Base-by-base conservation (phyloP, 2,797 vertebrate genomes). In the Lacerta viridis region DNA sequence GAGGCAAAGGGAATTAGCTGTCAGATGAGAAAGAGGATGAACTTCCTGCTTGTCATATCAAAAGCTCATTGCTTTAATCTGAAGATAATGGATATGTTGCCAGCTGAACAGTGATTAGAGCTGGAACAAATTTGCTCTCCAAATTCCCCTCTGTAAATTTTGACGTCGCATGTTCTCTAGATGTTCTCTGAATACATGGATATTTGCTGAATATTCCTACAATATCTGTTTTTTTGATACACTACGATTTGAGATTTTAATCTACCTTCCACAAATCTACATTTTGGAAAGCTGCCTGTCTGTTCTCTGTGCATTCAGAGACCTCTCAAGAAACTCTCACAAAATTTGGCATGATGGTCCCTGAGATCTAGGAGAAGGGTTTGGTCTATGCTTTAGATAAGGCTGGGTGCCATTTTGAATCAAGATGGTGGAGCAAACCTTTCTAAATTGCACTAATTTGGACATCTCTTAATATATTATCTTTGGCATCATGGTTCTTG, bases 21-120 rank as follows among this genome's bases (percentile, higher is more conserved):
- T 95, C 95, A 95, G 82, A 91, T 92, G 90, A 95, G 92, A 95
- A 95, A 94, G 89, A 94, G 85, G 88, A 93, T 91, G 92, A 94
- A 96, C 88, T 94, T 77, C 86, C 80, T 92, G 27, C 93, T 93
- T 96, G 93, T 95, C 94, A 90, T 93, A 94, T 95, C 93, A 94
- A 95, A 96, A 95, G 84, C 87, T 94, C 94, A 94, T 94, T 92
- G 85, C 91, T 93, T 96, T 95, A 94, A 94, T 95, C 89, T 95
- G 87, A 91, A 95, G 90, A 93, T 94, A 95, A 95, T 92, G 77
- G 89, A 87, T 84, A 92, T 66, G 92, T 93, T 90, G 64, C 41
- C 75, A 90, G 86, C 87, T 93, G 93, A 94, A 27, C 36, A 68
- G 39, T 75, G 86, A 92, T 92, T 81, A 89, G 69, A 81, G 79